Base-by-base conservation (phyloP, 2,888 invertebrate species). In the Orchesellides sinensis region DNA sequence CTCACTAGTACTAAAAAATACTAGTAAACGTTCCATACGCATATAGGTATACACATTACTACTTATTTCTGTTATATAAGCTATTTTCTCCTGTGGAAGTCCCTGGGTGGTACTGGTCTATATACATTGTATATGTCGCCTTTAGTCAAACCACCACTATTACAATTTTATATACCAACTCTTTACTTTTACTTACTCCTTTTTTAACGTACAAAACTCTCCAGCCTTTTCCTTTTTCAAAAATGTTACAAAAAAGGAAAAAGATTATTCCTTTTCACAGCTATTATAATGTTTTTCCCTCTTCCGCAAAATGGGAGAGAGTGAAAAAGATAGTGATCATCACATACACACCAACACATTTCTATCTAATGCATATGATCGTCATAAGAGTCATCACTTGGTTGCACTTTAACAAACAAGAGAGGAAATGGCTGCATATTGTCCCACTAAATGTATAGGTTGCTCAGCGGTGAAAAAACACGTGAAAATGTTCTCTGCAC, bases 351-450 rank as follows among this genome's bases (percentile, higher is more conserved):
- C n/a, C n/a, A n/a, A n/a, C n/a, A n/a, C n/a, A n/a, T n/a, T n/a
- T n/a, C n/a, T n/a, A n/a, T n/a, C n/a, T n/a, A 27, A n/a, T 10
- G 2, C 21, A 17, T 17, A n/a, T 68, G 27, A 17, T 52, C 29
- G 45, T 74, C 63, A 63, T 49, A 49, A 63, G 63, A 35, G 32
- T 74, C 63, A 52, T 63, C 74, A 63, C 74, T 74, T 74, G 52
- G 74, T 49, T 63, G 63, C 74, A 74, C 74, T 63, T 73, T 61
- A 73, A 61, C 59, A 73, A 73, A 72, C 70, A 73, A 61, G 47
- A n/a, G 52, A 56, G 70, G 56, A 70, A 56, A 56, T 40, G 29
- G 32, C 32, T 59, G 45, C 59, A 70, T 56, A 70, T 70, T 70
- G 70, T 56, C 25, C 63, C 27, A 59, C 25, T 40, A 40, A 10